Base-by-base conservation (phyloP, 2,888 invertebrate species). In the Argyra leucocephala region DNA sequence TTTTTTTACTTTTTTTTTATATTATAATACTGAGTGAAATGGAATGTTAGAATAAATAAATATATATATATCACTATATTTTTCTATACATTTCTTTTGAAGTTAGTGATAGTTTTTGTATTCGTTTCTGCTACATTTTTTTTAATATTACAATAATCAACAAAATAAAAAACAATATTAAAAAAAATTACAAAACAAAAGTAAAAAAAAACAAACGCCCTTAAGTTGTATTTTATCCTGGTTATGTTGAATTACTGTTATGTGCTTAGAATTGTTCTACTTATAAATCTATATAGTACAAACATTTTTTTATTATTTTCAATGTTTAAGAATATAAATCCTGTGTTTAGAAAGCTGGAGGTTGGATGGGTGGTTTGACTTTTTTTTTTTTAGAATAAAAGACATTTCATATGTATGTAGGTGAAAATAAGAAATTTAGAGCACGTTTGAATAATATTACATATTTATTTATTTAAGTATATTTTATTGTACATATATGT, bases 21-120 rank as follows among this genome's bases (percentile, higher is more conserved):
- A 31, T 31, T 31, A 31, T n/a, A n/a, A n/a, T n/a, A n/a, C n/a
- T n/a, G n/a, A n/a, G n/a, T n/a, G n/a, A n/a, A n/a, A n/a, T n/a
- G n/a, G n/a, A n/a, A n/a, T n/a, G n/a, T n/a, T n/a, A n/a, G n/a
- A n/a, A n/a, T n/a, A n/a, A n/a, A n/a, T n/a, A n/a, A n/a, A n/a
- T n/a, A n/a, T n/a, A n/a, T n/a, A n/a, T n/a, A n/a, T n/a, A n/a
- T n/a, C n/a, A n/a, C n/a, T n/a, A n/a, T n/a, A n/a, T n/a, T n/a
- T n/a, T n/a, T n/a, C n/a, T n/a, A n/a, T 48, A 48, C 48, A 48
- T 48, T 48, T 48, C 48, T 48, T 48, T 48, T 48, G 48, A 48
- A 48, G 48, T 48, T 48, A 15, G 18, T 48, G 48, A 48, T 48
- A 48, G 48, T 48, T 48, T 48, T n/a, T n/a, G 48, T 18, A 48